These are phyloP conservation scores for Apostichopus californicus DNA, from an alignment of 35 echinoderm and acorn worm species.

Conservation along the genomic window DNA sequence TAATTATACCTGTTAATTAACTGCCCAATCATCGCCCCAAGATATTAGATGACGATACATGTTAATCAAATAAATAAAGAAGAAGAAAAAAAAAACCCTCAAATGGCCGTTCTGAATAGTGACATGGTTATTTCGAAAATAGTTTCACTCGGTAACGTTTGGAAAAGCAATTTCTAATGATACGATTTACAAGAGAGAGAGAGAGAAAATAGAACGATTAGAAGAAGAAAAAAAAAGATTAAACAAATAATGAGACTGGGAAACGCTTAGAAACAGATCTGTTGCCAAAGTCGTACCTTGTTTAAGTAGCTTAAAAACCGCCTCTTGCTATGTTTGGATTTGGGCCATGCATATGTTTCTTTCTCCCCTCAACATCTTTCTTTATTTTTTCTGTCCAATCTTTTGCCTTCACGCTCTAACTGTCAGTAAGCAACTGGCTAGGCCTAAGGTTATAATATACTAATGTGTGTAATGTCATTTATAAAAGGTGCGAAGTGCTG, in stretches of 20 bases:
- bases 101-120: too few species aligned
- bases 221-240: too few species aligned
- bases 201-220: too few species aligned
- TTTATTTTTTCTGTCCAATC: not conserved
- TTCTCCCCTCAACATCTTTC: not conserved
- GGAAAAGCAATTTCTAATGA: too few species aligned
- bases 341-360: conserved; percentile 31
- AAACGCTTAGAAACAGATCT: not conserved
- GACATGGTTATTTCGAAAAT: too few species aligned
- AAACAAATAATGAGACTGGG: too few species aligned
- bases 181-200: too few species aligned
- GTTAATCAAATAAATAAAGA: too few species aligned
- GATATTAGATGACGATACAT: not conserved
- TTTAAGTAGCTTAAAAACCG: conserved; percentile 18
- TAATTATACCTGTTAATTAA: not conserved
- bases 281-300: not conserved
- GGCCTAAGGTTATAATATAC: conserved; percentile 34
- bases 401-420: not conserved
- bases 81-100: too few species aligned
- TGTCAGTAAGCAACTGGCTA: conserved; percentile 1
- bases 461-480: conserved; percentile 38
- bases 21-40: not conserved
- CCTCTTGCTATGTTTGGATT: conserved; percentile 5
- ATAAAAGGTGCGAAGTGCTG: conserved; percentile 21
- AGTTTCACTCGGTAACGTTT: too few species aligned